Evolutionary conservation across 2,113 vertebrate species (phyloP).

Genomic region (Argyrosomus japonicus): DNA sequence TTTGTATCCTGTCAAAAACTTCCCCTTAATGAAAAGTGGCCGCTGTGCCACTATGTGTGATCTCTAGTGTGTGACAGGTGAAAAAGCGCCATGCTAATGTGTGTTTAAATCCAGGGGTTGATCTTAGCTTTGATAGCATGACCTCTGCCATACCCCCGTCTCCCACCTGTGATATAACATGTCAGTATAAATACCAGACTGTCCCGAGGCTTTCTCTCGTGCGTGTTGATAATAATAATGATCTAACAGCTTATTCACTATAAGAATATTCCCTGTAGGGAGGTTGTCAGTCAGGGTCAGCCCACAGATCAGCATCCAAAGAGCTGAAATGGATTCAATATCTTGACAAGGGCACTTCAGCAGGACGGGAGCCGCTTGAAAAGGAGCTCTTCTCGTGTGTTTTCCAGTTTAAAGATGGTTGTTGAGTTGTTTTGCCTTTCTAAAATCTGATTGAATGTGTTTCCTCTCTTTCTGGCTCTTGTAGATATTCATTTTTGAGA

Average conservation of each 20-base stretch:
- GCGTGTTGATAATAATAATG: background rate
- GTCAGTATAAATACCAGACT: background rate
- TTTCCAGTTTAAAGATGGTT: background rate
- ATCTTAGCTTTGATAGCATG: background rate
- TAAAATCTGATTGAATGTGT: background rate
- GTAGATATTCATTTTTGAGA: conserved; percentile 98
- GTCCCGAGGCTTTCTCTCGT: background rate
- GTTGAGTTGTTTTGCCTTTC: background rate
- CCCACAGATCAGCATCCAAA: background rate
- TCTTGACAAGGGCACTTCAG: background rate
- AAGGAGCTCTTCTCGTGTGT: background rate
- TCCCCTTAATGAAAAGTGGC: background rate
- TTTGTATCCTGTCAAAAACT: conserved; percentile 17
- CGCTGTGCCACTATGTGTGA: background rate
- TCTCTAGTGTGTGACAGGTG: conserved; percentile 8
- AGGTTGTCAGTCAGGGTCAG: background rate
- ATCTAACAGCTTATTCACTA: conserved; percentile 3
- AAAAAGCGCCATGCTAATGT: background rate
- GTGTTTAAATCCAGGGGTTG: background rate
- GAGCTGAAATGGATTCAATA: background rate
- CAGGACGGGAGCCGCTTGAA: background rate
- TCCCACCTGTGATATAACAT: background rate
- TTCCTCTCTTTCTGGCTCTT: background rate
- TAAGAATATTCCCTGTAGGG: background rate
- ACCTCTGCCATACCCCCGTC: background rate